phyloP scores from a whole-genome alignment of 2,113 vertebrate genomes.

The Morone chrysops region DNA sequence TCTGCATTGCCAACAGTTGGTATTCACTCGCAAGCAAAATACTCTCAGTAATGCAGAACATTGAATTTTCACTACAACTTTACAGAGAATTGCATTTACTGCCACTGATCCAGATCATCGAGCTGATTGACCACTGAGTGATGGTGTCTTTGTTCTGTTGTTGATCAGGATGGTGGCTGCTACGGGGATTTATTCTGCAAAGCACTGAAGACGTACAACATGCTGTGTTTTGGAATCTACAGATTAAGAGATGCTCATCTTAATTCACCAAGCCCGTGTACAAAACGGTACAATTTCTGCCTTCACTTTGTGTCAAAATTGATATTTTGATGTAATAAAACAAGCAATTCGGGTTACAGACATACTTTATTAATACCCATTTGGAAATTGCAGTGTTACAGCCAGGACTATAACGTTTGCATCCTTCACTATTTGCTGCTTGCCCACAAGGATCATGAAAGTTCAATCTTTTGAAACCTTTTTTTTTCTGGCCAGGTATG shows the following conservation, averaged over 20 bases:
- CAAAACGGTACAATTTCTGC: conserved; percentile 89
- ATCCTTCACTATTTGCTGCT: background rate
- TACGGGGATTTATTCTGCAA: conserved; percentile 99
- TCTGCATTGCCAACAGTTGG: conserved; percentile 29
- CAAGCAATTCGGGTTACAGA: background rate
- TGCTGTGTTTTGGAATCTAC: conserved; percentile 99
- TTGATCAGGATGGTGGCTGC: conserved; percentile 95
- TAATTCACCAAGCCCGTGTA: conserved; percentile 90
- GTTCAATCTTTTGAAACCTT: background rate
- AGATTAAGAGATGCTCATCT: conserved; percentile 97
- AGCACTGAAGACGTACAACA: conserved; percentile 99
- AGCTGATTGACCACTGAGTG: conserved; percentile 9
- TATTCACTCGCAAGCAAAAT: conserved; percentile 15
- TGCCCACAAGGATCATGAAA: background rate
- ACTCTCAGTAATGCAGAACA: conserved; percentile 17
- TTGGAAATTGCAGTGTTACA: background rate
- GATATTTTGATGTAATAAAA: background rate
- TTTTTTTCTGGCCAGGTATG: conserved; percentile 86
- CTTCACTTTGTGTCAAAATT: background rate
- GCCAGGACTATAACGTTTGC: no score
- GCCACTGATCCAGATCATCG: background rate
- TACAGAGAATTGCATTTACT: conserved; percentile 15
- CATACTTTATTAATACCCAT: background rate
- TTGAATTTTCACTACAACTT: conserved; percentile 17
- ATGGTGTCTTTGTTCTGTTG: conserved; percentile 42